Evolutionary conservation across 1,140 invertebrate species (phyloP), one percentile per base, ranked within the genome.

Genomic region (Uloborus diversus): DNA sequence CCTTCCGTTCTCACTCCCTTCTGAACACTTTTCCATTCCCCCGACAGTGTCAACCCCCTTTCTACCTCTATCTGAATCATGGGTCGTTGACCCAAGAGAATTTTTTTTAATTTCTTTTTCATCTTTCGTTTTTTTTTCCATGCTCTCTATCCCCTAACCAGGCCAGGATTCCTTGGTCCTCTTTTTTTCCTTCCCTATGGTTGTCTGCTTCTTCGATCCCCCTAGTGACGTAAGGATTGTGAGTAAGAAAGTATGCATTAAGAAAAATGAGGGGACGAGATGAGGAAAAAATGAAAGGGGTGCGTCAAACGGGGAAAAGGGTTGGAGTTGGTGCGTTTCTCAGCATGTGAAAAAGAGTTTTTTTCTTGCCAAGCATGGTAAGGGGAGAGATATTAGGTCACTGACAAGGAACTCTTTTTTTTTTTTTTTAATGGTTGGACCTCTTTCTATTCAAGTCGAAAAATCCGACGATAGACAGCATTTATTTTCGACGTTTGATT

Each of bases 1-100:
- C 71, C 71, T 75, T 75, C 71, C 71, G 71, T 75, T 75, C 71
- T 75, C 71, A 75, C 71, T 75, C 57, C 71, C 57, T 14, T 64
- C 71, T 59, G n/a, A 62, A 37, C 37, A 53, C 32, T 53, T 75
- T 75, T 51, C 28, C 11, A 20, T 28, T 37, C 37, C 35, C 59
- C 42, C 33, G 30, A 11, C 23, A 75, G 13, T 64, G 57, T 25
- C 71, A 62, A 30, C 71, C 71, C 59, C 42, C 71, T 64, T 59
- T 53, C n/a, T 53, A 53, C 49, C 49, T 53, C 49, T n/a, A n/a
- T 51, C 59, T 75, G 57, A 75, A 75, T 75, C 57, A 75, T 14
- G 71, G 71, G 71, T 75, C 71, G 28, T 51, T 53, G 71, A 75
- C 57, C 71, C 57, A 61, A 75, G 35, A 49, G 71, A 37, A 23